Evolutionary conservation across 2,113 vertebrate species (phyloP).

Genomic region (Rhabdornis inornatus): DNA sequence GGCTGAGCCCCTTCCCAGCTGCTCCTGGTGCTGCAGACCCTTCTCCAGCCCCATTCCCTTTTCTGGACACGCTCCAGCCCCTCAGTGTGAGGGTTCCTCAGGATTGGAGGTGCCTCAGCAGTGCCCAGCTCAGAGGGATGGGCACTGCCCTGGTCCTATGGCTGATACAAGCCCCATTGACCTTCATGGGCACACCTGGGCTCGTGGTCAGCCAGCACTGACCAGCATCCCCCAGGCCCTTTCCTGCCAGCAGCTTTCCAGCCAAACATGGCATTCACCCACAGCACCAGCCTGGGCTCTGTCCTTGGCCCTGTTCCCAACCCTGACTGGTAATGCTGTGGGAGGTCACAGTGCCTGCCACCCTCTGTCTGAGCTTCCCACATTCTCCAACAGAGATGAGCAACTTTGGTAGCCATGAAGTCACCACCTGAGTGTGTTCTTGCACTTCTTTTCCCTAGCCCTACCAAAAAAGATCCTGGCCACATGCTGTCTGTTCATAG

Average conservation of each 20-base stretch:
- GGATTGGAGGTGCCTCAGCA: background rate
- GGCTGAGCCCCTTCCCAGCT: background rate
- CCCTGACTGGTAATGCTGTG: rapidly evolving
- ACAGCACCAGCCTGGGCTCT: rapidly evolving
- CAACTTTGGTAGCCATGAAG: background rate
- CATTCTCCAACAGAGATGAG: background rate
- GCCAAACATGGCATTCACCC: background rate
- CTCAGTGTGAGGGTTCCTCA: background rate
- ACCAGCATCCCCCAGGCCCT: background rate
- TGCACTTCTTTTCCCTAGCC: background rate
- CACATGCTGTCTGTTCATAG: background rate
- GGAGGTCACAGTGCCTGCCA: rapidly evolving
- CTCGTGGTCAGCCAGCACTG: background rate
- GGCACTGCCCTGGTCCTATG: background rate
- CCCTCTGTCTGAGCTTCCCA: background rate
- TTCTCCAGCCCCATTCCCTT: background rate
- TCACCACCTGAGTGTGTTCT: background rate
- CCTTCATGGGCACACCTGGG: background rate
- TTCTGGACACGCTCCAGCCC: background rate
- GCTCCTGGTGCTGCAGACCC: background rate
- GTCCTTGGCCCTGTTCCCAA: background rate
- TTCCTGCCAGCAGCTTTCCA: background rate
- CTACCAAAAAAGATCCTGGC: background rate
- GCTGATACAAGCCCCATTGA: background rate
- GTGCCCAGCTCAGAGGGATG: background rate